These are phyloP conservation scores for Parotocinclus haroldoi DNA, from an alignment of 2,797 vertebrate genomes.

Conservation along the genomic window DNA sequence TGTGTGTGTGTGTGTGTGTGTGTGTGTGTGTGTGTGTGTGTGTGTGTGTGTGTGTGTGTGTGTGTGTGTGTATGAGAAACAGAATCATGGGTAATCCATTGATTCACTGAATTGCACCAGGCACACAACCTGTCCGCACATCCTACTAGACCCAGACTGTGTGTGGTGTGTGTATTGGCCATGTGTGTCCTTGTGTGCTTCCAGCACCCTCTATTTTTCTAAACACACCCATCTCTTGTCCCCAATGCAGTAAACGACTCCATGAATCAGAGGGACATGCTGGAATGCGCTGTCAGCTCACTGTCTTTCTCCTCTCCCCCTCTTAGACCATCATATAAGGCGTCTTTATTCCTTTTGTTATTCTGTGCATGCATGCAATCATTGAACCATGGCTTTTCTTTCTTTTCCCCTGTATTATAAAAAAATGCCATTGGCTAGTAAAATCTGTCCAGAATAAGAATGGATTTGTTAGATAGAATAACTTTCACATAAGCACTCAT, in stretches of 20 bases:
- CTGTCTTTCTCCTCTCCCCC: neutral
- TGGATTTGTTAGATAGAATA: neutral
- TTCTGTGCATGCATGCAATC: neutral
- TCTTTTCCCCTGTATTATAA: neutral
- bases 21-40: slow-evolving; percentile 2
- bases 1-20: too few relatives aligned
- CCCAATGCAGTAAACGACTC: slow-evolving; percentile 48
- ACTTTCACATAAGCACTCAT: neutral
- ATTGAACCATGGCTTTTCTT: neutral
- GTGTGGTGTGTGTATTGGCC: slow-evolving; percentile 7
- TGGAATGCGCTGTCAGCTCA: slow-evolving; percentile 43
- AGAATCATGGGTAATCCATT: slow-evolving; percentile 50
- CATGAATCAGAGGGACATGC: slow-evolving; percentile 57
- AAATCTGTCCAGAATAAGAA: too few relatives aligned
- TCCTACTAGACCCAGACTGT: slow-evolving; percentile 31
- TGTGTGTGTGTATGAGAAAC: slow-evolving; percentile 42
- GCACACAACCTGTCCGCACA: slow-evolving; percentile 32
- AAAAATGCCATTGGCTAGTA: neutral
- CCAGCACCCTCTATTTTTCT: slow-evolving; percentile 34
- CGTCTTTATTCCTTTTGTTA: neutral
- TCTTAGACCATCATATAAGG: neutral
- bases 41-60: slow-evolving; percentile 1
- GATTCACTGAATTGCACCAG: slow-evolving; percentile 56
- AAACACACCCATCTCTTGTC: slow-evolving; percentile 36
- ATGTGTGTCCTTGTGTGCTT: slow-evolving; percentile 40